A percentile compares a stretch with the other conserved stretches of the same genome.
Conservation (phyloP, 2,888 invertebrate genomes). For the Campoplex nolae region DNA sequence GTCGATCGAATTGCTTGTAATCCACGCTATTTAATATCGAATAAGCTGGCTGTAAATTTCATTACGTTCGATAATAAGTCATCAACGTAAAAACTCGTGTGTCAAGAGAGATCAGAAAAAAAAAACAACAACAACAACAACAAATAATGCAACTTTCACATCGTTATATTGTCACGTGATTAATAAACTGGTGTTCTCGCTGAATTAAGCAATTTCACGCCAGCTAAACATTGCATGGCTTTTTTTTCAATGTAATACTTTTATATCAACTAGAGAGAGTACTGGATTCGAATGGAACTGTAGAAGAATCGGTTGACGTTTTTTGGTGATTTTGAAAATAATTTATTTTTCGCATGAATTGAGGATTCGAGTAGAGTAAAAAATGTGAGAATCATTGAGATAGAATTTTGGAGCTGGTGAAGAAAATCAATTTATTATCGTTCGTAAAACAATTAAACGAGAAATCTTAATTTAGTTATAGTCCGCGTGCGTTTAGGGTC, state of each 20-base stretch:
- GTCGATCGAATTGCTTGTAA: background rate
- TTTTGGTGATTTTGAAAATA: background rate
- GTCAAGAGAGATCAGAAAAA: background rate
- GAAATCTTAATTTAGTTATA: background rate
- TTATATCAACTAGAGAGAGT: background rate
- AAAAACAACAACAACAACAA: background rate
- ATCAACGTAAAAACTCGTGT: background rate
- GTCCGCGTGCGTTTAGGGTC: slow-evolving; percentile 14
- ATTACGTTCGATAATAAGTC: background rate
- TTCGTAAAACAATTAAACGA: background rate
- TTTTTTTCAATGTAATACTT: no score
- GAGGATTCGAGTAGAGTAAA: background rate
- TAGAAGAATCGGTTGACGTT: no score
- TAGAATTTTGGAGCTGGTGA: background rate
- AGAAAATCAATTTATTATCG: background rate
- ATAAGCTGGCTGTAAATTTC: background rate
- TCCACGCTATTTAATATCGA: background rate
- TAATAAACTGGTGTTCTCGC: background rate
- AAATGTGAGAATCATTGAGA: background rate
- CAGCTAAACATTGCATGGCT: background rate
- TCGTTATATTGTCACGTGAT: slow-evolving; percentile 53
- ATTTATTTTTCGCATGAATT: background rate
- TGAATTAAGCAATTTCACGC: background rate
- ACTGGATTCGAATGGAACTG: background rate
- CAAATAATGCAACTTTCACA: slow-evolving; percentile 56